A percentile compares a stretch with the other conserved stretches of the same genome.
Evolutionary conservation across 2,797 vertebrate genomes (phyloP).

Genomic region (Apogon hyalosoma): DNA sequence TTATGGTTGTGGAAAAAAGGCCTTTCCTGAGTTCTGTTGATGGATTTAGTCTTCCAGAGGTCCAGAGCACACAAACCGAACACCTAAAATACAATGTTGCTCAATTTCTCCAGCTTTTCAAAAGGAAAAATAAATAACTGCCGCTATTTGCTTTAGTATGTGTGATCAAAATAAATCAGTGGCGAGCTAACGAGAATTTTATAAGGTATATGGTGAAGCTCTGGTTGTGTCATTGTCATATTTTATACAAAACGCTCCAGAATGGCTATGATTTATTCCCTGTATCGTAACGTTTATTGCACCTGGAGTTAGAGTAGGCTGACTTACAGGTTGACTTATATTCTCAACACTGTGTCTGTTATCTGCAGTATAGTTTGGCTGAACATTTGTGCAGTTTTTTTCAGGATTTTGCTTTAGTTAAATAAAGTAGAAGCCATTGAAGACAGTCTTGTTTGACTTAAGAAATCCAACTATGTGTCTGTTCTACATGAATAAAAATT

Average conservation of each 20-base stretch:
- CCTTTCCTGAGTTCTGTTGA: constrained; percentile 55
- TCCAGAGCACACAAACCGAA: constrained; percentile 42
- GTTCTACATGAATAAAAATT: not conserved
- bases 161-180: constrained; percentile 10
- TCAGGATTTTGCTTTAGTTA: too few species aligned
- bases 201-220: too few species aligned
- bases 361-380: not conserved
- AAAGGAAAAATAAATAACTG: constrained; percentile 25
- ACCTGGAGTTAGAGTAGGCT: not conserved
- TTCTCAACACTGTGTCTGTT: not conserved
- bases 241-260: constrained; percentile 11
- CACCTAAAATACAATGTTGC: constrained; percentile 51
- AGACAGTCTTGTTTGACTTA: not conserved
- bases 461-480: not conserved
- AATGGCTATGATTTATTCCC: not conserved
- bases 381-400: too few species aligned
- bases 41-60: constrained; percentile 41
- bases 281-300: constrained; percentile 9
- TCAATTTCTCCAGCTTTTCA: constrained; percentile 38
- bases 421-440: too few species aligned
- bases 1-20: constrained; percentile 67
- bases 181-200: not conserved
- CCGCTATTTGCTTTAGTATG: constrained; percentile 33
- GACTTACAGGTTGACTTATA: not conserved
- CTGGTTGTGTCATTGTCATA: constrained; percentile 1